Evolutionary conservation across 2,888 invertebrate genomes (phyloP).

Genomic region (Cephonodes hylas): DNA sequence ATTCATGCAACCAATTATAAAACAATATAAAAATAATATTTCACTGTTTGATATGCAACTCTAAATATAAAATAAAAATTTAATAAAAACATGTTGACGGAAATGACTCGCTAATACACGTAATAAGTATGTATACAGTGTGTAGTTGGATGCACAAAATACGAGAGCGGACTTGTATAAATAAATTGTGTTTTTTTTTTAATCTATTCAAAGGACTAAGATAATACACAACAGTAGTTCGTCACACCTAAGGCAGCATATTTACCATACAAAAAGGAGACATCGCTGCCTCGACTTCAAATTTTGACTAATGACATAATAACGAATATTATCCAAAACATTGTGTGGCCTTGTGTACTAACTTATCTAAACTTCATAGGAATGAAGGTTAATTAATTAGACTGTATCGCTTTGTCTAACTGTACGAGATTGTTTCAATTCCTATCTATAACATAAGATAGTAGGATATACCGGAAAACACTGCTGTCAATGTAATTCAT

Average conservation of each 20-base stretch:
- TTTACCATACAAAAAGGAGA: no score
- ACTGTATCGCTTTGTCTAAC: background rate
- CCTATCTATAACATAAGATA: slow-evolving; percentile 6
- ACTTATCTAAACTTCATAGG: background rate
- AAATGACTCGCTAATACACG: background rate
- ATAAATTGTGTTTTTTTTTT: background rate
- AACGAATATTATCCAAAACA: background rate
- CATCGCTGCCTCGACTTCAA: no score
- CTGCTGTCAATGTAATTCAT: background rate
- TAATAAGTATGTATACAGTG: no score
- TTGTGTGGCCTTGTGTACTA: background rate
- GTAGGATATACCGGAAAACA: background rate
- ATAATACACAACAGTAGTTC: no score
- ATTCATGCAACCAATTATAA: background rate
- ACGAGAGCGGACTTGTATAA: background rate
- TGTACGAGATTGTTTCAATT: background rate
- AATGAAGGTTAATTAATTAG: slow-evolving; percentile 11
- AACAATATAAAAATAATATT: background rate
- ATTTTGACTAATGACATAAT: background rate
- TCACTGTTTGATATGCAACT: background rate
- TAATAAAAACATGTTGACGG: background rate
- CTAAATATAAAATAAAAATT: background rate
- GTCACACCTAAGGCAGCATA: no score
- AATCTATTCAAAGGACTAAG: background rate
- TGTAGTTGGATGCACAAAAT: background rate